Percentiles rank a stretch among this genome's conserved stretches.
phyloP scores from a whole-genome alignment of 2,797 vertebrate species.

The Cuniculus paca region DNA sequence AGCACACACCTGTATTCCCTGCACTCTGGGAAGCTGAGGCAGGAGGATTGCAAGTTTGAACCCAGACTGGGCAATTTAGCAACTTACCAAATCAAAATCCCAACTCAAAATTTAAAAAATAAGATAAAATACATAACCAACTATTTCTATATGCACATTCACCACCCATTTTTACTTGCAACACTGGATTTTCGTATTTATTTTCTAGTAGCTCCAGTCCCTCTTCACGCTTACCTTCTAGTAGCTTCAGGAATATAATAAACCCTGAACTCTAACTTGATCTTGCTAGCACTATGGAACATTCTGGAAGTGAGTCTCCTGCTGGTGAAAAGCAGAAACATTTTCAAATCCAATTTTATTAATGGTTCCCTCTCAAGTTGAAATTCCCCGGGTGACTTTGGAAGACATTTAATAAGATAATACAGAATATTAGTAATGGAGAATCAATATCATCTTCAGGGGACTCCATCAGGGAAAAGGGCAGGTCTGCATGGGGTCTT shows the following conservation, averaged over 20 bases:
- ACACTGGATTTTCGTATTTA: neutral
- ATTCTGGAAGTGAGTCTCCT: constrained; percentile 34
- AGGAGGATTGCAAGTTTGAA: neutral
- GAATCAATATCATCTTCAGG: neutral
- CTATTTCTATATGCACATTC: neutral
- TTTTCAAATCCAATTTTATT: constrained; percentile 61
- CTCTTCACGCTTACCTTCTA: neutral
- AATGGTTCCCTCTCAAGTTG: constrained; percentile 44
- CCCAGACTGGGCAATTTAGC: neutral
- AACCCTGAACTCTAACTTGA: neutral
- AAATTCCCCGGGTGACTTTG: constrained; percentile 14
- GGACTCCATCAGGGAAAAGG: constrained; percentile 7
- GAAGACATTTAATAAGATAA: neutral
- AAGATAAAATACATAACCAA: neutral
- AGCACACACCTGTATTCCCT: neutral
- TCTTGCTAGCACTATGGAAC: constrained; percentile 2
- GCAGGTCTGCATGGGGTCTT: constrained; percentile 12
- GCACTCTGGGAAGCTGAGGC: neutral
- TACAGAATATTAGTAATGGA: neutral
- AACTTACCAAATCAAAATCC: neutral
- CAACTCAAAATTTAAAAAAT: neutral
- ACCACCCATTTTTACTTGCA: neutral
- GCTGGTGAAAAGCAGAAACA: constrained; percentile 21
- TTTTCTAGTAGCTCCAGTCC: neutral
- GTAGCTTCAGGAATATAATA: neutral